A percentile compares a stretch with the other conserved stretches of the same genome.
Evolutionary conservation across 1,140 invertebrate species (phyloP).

Genomic region (Phortica variegata): DNA sequence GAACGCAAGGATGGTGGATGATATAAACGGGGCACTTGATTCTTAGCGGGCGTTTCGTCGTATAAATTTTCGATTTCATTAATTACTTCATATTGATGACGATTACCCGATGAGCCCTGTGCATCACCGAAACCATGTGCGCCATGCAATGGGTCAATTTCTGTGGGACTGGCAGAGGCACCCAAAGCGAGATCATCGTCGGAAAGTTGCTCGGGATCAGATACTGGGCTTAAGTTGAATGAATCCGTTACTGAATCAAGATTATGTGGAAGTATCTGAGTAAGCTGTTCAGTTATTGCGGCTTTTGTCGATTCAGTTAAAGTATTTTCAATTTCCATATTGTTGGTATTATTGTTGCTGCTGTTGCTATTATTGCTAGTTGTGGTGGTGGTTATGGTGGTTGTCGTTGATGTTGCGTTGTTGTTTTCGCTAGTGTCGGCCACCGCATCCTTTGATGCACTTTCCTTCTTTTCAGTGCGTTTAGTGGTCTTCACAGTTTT

Average conservation of each 20-base stretch:
- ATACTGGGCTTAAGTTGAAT: constrained; percentile 44
- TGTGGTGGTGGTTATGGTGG: neutral
- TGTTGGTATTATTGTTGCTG: neutral
- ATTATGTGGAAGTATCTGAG: constrained; percentile 22
- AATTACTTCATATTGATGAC: neutral
- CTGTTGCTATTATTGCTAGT: neutral
- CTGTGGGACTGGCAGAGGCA: constrained; percentile 63
- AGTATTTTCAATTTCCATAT: neutral
- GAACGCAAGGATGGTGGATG: too few relatives aligned
- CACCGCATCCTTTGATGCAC: neutral
- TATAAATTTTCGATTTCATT: constrained; percentile 5
- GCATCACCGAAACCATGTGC: constrained; percentile 4
- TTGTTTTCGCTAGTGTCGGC: neutral
- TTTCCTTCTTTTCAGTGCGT: neutral
- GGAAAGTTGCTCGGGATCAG: constrained; percentile 37
- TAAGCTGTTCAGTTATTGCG: constrained; percentile 23
- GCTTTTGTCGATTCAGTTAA: constrained; percentile 25
- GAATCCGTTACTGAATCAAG: constrained; percentile 30
- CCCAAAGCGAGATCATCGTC: constrained; percentile 61
- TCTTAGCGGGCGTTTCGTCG: too few relatives aligned
- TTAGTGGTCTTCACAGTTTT: constrained; percentile 12
- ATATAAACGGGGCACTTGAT: too few relatives aligned
- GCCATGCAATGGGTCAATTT: constrained; percentile 23
- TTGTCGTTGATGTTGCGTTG: neutral
- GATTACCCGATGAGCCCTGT: constrained; percentile 2